Evolutionary conservation across 2,113 vertebrate species (phyloP).

Genomic region (Phyllostomus discolor): DNA sequence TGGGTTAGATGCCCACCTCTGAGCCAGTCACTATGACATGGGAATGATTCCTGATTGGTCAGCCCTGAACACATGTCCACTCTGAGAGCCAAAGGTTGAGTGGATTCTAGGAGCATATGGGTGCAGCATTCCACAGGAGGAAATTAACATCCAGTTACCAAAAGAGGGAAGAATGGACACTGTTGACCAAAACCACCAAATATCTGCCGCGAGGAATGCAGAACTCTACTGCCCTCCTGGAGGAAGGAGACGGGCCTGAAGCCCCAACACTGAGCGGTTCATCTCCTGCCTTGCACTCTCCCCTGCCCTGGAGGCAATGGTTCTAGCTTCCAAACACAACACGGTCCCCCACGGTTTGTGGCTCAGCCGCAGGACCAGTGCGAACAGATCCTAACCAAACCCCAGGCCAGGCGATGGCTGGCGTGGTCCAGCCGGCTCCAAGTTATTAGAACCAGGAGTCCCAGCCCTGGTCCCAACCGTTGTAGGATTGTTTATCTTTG

Average conservation of each 20-base stretch:
- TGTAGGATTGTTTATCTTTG: slow-evolving; percentile 74
- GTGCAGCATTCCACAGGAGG: background rate
- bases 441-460: slow-evolving; percentile 75
- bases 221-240: background rate
- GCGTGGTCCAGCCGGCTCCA: slow-evolving; percentile 55
- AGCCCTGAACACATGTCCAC: background rate
- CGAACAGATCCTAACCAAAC: slow-evolving; percentile 71
- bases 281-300: slow-evolving; percentile 37
- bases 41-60: background rate
- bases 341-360: slow-evolving; percentile 57
- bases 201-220: background rate
- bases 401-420: slow-evolving; percentile 67
- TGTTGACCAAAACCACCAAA: background rate
- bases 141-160: background rate
- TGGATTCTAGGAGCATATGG: background rate
- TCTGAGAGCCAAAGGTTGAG: background rate
- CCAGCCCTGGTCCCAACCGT: slow-evolving; percentile 57
- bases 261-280: background rate
- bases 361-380: slow-evolving; percentile 64
- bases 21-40: background rate
- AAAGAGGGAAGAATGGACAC: background rate
- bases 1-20: background rate
- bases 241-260: background rate
- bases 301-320: slow-evolving; percentile 31
- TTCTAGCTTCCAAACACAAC: slow-evolving; percentile 66